A percentile compares a stretch with the other conserved stretches of the same genome.
These are phyloP conservation scores for Paguma larvata DNA, from an alignment of 2,797 vertebrate species.

Conservation along the genomic window DNA sequence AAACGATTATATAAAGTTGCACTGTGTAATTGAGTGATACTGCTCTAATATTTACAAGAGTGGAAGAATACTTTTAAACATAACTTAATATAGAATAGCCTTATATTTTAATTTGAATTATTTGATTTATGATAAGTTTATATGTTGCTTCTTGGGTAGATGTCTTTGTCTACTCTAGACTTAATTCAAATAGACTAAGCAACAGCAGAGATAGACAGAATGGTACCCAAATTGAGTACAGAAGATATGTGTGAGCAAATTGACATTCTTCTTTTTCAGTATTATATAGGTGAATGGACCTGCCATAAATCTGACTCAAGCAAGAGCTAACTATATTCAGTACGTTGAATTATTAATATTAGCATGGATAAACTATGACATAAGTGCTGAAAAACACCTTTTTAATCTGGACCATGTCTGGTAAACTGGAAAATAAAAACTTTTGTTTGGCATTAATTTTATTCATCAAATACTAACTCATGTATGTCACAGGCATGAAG, in stretches of 20 bases:
- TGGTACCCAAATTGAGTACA: neutral
- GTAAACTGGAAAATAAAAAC: neutral
- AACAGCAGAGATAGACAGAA: neutral
- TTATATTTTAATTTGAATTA: constrained; percentile 2
- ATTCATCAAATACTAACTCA: neutral
- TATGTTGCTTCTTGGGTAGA: neutral
- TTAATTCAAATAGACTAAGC: neutral
- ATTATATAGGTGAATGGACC: neutral
- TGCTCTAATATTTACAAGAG: neutral
- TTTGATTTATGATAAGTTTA: neutral
- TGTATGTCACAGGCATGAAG: neutral
- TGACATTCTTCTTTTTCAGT: neutral
- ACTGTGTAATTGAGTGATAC: neutral
- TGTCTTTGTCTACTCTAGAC: neutral
- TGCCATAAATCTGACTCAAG: neutral
- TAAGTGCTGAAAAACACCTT: neutral
- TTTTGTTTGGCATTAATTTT: constrained; percentile 3
- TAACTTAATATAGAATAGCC: neutral
- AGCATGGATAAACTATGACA: neutral
- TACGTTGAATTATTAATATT: constrained; percentile 3
- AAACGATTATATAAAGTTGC: neutral
- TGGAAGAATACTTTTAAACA: neutral
- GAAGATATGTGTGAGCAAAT: neutral
- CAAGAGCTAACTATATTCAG: neutral
- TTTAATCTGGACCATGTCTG: neutral